Evolutionary conservation across 2,888 invertebrate species (phyloP).

Genomic region (Crossocerus cetratus): DNA sequence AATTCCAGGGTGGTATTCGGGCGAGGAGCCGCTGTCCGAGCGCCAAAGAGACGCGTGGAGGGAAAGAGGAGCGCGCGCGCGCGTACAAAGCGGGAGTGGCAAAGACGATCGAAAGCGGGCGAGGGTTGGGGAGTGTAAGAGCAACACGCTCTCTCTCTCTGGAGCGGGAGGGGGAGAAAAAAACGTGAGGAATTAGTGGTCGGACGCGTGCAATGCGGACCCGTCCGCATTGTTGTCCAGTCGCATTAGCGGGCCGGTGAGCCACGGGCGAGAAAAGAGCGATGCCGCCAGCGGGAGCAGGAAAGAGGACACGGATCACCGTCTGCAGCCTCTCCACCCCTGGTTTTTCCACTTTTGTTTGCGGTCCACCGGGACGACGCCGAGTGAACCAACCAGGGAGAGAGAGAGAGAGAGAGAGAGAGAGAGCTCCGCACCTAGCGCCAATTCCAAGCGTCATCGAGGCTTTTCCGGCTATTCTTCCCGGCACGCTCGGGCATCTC

Average conservation of each 20-base stretch:
- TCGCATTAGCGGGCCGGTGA: constrained; percentile 67
- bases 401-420: constrained; percentile 2
- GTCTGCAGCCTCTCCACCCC: constrained; percentile 29
- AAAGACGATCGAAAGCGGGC: constrained; percentile 8
- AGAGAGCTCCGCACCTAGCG: constrained; percentile 5
- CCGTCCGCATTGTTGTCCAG: constrained; percentile 71
- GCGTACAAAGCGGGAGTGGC: constrained; percentile 23
- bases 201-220: constrained; percentile 73
- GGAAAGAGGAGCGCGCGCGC: not conserved
- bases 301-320: constrained; percentile 37
- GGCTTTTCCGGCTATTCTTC: constrained; percentile 27
- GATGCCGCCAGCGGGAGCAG: constrained; percentile 13
- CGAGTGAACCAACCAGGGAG: not conserved
- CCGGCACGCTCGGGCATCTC: constrained; percentile 18
- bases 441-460: constrained; percentile 17
- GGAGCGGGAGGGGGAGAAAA: constrained; percentile 33
- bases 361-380: constrained; percentile 7
- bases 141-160: constrained; percentile 27
- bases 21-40: constrained; percentile 28
- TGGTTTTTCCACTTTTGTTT: constrained; percentile 53
- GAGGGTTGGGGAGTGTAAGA: constrained; percentile 27
- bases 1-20: constrained; percentile 59
- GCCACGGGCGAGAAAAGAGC: constrained; percentile 57
- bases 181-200: constrained; percentile 71
- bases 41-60: not conserved